Evolutionary conservation across 2,888 invertebrate genomes (phyloP).

Genomic region (Leptogaster cylindrica): DNA sequence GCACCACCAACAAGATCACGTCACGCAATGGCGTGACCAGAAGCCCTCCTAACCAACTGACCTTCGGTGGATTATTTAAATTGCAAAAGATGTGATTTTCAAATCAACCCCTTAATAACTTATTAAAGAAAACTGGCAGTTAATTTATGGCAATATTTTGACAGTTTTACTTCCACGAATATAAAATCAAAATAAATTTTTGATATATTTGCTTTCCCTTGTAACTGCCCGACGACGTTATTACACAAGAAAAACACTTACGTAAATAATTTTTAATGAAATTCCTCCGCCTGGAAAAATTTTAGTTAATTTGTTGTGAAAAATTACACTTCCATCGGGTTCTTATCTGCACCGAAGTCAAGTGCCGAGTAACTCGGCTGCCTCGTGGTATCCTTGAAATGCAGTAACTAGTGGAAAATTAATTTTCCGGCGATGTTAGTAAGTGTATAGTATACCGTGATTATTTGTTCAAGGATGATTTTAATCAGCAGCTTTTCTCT

Average conservation of each 20-base stretch:
- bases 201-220: neutral
- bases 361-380: neutral
- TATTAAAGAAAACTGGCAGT: neutral
- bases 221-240: too few relatives aligned
- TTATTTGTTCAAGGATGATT: too few relatives aligned
- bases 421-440: too few relatives aligned
- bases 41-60: constrained; percentile 46
- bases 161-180: neutral
- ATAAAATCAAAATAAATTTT: neutral
- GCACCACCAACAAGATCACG: constrained; percentile 49
- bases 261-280: neutral
- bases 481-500: too few relatives aligned
- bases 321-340: neutral
- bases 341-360: neutral
- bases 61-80: constrained; percentile 39
- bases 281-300: neutral
- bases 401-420: too few relatives aligned
- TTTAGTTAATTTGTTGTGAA: neutral
- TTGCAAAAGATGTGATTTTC: constrained; percentile 35
- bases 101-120: constrained; percentile 24
- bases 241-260: neutral
- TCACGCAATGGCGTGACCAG: constrained; percentile 53
- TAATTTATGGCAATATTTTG: neutral
- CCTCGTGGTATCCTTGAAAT: too few relatives aligned
- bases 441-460: too few relatives aligned